Percentiles rank a stretch among this genome's conserved stretches.
These are phyloP conservation scores for Scylla paramamosain DNA, from an alignment of 1,140 invertebrate genomes.

Conservation along the genomic window DNA sequence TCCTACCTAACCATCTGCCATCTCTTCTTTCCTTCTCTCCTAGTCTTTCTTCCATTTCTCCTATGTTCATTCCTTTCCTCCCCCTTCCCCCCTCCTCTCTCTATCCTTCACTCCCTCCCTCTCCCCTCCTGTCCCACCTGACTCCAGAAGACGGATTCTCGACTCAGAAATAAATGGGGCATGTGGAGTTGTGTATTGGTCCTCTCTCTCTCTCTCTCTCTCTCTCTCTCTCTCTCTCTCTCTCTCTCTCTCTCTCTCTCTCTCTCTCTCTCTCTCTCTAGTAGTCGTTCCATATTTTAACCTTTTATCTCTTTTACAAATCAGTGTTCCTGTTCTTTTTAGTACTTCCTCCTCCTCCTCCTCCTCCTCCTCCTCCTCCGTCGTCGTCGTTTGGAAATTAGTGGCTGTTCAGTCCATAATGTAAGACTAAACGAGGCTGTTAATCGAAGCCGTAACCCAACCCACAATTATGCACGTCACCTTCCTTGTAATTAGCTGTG, in stretches of 20 bases:
- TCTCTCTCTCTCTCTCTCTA: not conserved
- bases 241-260: too few species aligned
- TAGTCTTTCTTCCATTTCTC: too few species aligned
- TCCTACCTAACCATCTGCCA: too few species aligned
- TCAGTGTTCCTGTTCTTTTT: not conserved
- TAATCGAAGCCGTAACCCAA: conserved; percentile 42
- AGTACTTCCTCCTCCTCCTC: not conserved
- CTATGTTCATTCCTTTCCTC: too few species aligned
- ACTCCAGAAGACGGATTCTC: too few species aligned
- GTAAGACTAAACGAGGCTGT: conserved; percentile 38
- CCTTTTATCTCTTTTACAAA: not conserved
- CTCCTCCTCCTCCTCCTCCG: not conserved
- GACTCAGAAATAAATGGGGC: too few species aligned
- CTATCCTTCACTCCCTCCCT: too few species aligned
- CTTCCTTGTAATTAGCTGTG: conserved; percentile 30
- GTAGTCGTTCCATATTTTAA: not conserved
- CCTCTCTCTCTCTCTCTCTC: too few species aligned
- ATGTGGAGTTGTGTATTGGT: too few species aligned
- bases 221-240: too few species aligned
- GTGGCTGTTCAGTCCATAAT: conserved; percentile 35
- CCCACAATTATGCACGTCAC: conserved; percentile 13
- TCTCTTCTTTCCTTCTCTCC: too few species aligned
- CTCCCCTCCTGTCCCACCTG: not conserved
- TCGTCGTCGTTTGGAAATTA: conserved; percentile 1
- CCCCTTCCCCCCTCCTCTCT: too few species aligned